Percentiles rank a stretch among this genome's conserved stretches.
These are phyloP conservation scores for Aleiodes alternator DNA, from an alignment of 2,888 invertebrate genomes.

Conservation along the genomic window DNA sequence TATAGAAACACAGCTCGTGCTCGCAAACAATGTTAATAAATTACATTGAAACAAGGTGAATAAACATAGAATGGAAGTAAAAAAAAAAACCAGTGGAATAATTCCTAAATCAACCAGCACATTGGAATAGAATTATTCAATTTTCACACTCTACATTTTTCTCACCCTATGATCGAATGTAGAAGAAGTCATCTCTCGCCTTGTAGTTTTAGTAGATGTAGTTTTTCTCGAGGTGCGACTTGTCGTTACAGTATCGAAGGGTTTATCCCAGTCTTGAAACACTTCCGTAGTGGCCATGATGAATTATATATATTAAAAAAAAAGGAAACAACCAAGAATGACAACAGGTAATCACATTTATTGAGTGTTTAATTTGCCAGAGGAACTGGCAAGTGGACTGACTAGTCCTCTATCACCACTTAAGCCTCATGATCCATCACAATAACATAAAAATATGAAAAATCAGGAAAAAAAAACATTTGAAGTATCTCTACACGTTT, in stretches of 20 bases:
- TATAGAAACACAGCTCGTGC: no score
- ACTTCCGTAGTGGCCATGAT: conserved; percentile 73
- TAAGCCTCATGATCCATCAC: conserved; percentile 11
- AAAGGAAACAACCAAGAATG: background rate
- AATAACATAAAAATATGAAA: background rate
- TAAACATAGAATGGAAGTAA: background rate
- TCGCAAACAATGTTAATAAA: no score
- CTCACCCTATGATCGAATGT: conserved; percentile 65
- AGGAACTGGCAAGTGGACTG: background rate
- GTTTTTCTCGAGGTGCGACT: conserved; percentile 62
- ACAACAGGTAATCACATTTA: conserved; percentile 1
- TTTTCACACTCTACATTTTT: background rate
- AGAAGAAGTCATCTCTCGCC: conserved; percentile 51
- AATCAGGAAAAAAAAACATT: background rate
- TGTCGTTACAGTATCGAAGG: conserved; percentile 67
- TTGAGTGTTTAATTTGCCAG: background rate
- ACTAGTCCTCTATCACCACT: conserved; percentile 13
- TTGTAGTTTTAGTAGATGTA: conserved; percentile 57
- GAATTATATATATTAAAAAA: background rate
- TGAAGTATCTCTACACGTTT: conserved; percentile 49
- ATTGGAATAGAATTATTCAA: background rate
- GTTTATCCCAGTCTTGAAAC: conserved; percentile 73
- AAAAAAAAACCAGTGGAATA: background rate
- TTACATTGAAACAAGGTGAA: no score
- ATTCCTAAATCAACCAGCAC: background rate